Conservation (phyloP, 2,113 vertebrate genomes). For the Tapirus terrestris region DNA sequence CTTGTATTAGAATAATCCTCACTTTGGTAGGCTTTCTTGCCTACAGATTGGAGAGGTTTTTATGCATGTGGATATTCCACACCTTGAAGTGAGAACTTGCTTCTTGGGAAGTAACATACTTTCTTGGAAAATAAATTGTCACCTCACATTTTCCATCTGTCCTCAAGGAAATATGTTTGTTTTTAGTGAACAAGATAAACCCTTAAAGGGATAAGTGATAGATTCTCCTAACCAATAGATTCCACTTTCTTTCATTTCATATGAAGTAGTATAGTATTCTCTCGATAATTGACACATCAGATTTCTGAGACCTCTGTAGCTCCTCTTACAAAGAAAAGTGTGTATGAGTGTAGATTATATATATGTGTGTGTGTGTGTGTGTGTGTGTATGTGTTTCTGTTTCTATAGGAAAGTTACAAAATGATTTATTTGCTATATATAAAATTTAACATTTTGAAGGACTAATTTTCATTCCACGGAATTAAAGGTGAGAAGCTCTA, state of each 20-base stretch:
- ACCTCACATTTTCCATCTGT: slow-evolving; percentile 69
- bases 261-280: not conserved
- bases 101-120: slow-evolving; percentile 19
- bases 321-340: slow-evolving; percentile 20
- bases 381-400: not conserved
- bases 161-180: slow-evolving; percentile 65
- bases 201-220: slow-evolving; percentile 22
- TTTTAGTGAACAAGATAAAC: slow-evolving; percentile 61
- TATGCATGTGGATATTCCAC: not conserved
- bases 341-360: not conserved
- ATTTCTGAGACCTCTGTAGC: not conserved
- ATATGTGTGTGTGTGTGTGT: not conserved
- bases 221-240: not conserved
- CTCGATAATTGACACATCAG: slow-evolving; percentile 52
- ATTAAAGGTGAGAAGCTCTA: slow-evolving; percentile 25
- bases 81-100: slow-evolving; percentile 69
- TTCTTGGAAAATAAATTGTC: slow-evolving; percentile 70
- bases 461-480: not conserved
- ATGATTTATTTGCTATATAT: not conserved
- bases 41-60: not conserved
- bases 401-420: not conserved
- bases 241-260: slow-evolving; percentile 50
- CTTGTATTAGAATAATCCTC: slow-evolving; percentile 12
- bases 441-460: slow-evolving; percentile 44
- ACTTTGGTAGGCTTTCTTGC: not conserved